phyloP scores from a whole-genome alignment of 2,888 invertebrate genomes.

The Anoncus sp. region DNA sequence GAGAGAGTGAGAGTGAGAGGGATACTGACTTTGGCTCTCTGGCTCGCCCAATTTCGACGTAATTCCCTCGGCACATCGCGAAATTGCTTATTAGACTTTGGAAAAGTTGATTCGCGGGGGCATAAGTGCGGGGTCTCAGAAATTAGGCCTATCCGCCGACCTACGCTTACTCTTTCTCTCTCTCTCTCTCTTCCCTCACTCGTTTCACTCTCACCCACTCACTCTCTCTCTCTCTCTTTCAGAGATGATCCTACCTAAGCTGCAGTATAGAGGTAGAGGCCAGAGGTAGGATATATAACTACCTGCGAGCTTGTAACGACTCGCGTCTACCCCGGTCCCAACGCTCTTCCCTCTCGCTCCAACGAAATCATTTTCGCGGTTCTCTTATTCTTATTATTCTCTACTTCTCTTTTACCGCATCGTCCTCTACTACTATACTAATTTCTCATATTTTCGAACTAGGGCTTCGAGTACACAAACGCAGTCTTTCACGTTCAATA shows the following conservation, averaged over 20 bases:
- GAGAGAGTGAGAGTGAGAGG: conserved; percentile 36
- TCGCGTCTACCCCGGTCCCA: conserved; percentile 55
- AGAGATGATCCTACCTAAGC: conserved; percentile 54
- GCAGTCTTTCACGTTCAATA: neutral
- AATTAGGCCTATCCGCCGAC: conserved; percentile 81
- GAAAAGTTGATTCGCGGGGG: conserved; percentile 81
- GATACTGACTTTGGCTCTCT: conserved; percentile 33
- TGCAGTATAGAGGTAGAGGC: conserved; percentile 44
- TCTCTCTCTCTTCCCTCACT: conserved; percentile 13
- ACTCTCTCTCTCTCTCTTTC: conserved; percentile 3
- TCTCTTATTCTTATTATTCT: conserved; percentile 51
- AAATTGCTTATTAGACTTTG: conserved; percentile 83
- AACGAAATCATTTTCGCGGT: conserved; percentile 62
- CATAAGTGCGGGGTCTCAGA: conserved; percentile 80
- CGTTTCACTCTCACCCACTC: conserved; percentile 23
- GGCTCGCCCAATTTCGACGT: conserved; percentile 76
- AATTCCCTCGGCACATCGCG: conserved; percentile 78
- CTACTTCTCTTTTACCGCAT: conserved; percentile 28
- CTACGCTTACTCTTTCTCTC: conserved; percentile 67
- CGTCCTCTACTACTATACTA: conserved; percentile 12
- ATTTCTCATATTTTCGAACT: conserved; percentile 23
- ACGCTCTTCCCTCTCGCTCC: conserved; percentile 40
- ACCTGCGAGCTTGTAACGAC: conserved; percentile 64
- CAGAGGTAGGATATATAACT: conserved; percentile 59
- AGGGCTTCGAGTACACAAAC: neutral